These are phyloP conservation scores for Drosophila picticornis DNA, from an alignment of 2,888 invertebrate genomes.

Conservation along the genomic window DNA sequence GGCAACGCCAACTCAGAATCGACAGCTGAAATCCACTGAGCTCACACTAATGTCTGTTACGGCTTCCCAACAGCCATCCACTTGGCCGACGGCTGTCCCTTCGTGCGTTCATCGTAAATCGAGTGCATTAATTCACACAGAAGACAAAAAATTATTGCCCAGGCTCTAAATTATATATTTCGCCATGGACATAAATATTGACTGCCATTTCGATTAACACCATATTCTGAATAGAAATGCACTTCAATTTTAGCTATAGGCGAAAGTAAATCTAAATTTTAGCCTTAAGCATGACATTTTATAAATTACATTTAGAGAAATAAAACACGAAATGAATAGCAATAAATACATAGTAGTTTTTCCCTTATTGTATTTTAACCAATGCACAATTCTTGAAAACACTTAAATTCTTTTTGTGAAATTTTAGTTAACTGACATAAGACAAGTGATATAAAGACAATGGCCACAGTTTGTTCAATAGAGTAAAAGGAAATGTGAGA, in stretches of 20 bases:
- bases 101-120: conserved; percentile 53
- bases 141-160: background rate
- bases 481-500: background rate
- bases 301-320: background rate
- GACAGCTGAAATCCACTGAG: conserved; percentile 9
- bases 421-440: background rate
- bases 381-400: background rate
- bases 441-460: background rate
- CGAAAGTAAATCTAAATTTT: background rate
- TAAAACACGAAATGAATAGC: background rate
- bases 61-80: conserved; percentile 55
- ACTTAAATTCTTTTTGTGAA: background rate
- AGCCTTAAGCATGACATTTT: background rate
- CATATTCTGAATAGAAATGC: background rate
- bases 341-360: background rate
- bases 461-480: background rate
- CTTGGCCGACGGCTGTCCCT: conserved; percentile 36
- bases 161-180: background rate
- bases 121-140: conserved; percentile 59
- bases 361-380: background rate
- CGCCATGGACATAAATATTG: background rate
- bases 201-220: conserved; percentile 1
- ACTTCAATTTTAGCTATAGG: background rate
- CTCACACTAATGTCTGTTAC: conserved; percentile 52
- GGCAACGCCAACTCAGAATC: background rate